Conservation (phyloP, 2,113 vertebrate genomes). For the Trichechus manatus region DNA sequence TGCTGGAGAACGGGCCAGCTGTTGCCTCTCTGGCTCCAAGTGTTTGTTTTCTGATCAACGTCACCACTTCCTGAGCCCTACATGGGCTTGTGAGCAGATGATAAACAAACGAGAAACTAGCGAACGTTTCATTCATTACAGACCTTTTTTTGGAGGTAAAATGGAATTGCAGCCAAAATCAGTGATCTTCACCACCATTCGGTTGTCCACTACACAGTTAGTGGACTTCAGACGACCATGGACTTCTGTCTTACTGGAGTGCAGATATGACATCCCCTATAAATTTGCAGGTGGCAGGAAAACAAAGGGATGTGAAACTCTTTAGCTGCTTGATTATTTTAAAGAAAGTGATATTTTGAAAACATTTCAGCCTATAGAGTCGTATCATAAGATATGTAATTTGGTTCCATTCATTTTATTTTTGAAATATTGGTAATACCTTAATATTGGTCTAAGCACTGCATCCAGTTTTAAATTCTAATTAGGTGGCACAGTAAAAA, state of each 20-base stretch:
- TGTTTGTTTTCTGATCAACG: neutral
- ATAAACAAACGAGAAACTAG: neutral
- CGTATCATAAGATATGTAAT: neutral
- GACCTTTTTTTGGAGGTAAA: constrained; percentile 92
- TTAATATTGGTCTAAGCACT: neutral
- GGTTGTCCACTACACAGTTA: constrained; percentile 97
- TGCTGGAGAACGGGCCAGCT: neutral
- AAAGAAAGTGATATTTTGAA: neutral
- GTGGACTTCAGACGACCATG: constrained; percentile 98
- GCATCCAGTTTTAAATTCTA: neutral
- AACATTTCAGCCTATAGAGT: neutral
- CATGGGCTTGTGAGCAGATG: neutral
- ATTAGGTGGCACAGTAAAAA: neutral
- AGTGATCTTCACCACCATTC: constrained; percentile 99
- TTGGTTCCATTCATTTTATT: neutral
- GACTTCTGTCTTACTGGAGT: constrained; percentile 95
- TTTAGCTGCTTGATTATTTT: neutral
- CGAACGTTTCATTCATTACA: constrained; percentile 46
- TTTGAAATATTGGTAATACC: neutral
- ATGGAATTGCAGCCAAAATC: constrained; percentile 97
- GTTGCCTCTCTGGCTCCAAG: neutral
- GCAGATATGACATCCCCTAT: constrained; percentile 98
- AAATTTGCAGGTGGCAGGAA: constrained; percentile 58
- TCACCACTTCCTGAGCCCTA: neutral
- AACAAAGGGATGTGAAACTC: neutral